phyloP scores from a whole-genome alignment of 2,113 vertebrate species.

The Podilymbus podiceps region DNA sequence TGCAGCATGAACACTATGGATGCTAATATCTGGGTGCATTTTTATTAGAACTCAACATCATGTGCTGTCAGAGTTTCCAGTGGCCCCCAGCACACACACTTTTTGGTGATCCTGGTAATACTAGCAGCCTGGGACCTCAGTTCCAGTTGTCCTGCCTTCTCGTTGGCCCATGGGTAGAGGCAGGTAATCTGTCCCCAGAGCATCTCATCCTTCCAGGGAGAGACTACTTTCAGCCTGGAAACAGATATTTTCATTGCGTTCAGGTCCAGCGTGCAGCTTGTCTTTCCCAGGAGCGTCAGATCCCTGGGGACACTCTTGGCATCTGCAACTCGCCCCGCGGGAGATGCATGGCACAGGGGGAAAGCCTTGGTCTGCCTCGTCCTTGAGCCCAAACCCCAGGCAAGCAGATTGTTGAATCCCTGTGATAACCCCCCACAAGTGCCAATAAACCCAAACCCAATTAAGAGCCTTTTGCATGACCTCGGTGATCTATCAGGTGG shows the following conservation, averaged over 20 bases:
- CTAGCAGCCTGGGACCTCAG: background rate
- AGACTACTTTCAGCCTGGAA: background rate
- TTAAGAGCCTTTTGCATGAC: background rate
- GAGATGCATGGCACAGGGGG: rapidly evolving
- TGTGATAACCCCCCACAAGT: background rate
- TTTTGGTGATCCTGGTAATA: background rate
- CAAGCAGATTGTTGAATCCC: background rate
- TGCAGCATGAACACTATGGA: background rate
- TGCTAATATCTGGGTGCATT: background rate
- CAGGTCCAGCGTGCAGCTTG: background rate
- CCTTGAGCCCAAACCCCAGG: background rate
- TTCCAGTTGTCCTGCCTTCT: background rate
- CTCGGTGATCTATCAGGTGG: background rate
- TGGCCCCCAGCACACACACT: background rate
- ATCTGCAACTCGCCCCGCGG: rapidly evolving
- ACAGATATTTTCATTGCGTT: background rate
- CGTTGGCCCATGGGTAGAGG: background rate
- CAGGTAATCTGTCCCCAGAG: background rate
- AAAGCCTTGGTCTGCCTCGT: background rate
- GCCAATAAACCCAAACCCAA: background rate
- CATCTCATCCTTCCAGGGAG: background rate
- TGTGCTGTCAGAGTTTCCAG: background rate
- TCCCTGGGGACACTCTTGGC: background rate
- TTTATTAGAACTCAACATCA: background rate
- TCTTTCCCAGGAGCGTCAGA: background rate